phyloP scores from a whole-genome alignment of 2,113 vertebrate genomes.

The Speoplatyrhinus poulsoni region DNA sequence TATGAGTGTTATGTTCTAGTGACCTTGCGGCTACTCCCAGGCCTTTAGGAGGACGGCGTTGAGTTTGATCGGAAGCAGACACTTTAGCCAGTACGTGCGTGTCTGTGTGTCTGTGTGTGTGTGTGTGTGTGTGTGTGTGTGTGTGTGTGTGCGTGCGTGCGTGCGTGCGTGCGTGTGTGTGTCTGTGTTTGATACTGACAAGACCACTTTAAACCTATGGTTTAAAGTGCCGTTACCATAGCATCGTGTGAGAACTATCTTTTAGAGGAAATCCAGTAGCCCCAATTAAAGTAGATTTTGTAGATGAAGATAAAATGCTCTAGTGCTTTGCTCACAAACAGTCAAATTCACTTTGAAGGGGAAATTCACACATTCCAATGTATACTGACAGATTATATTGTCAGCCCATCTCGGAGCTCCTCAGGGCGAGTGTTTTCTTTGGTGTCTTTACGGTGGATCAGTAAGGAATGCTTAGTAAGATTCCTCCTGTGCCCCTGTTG shows the following conservation, averaged over 20 bases:
- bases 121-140: background rate
- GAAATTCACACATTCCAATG: slow-evolving; percentile 26
- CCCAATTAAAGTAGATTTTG: background rate
- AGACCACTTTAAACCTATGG: background rate
- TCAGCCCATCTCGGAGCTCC: slow-evolving; percentile 60
- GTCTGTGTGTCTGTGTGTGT: background rate
- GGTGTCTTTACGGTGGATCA: slow-evolving; percentile 73
- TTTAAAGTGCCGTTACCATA: background rate
- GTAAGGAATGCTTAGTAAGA: slow-evolving; percentile 75
- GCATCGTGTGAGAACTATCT: background rate
- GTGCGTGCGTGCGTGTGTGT: background rate
- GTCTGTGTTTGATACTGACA: background rate
- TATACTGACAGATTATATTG: slow-evolving; percentile 51
- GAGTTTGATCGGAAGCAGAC: slow-evolving; percentile 50
- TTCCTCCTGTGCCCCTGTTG: slow-evolving; percentile 61
- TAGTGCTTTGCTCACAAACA: slow-evolving; percentile 13
- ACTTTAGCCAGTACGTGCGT: slow-evolving; percentile 17
- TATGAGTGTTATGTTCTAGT: slow-evolving; percentile 57
- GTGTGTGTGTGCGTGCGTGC: background rate
- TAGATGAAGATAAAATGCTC: slow-evolving; percentile 8
- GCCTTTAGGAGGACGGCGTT: slow-evolving; percentile 51
- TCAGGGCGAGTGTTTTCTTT: slow-evolving; percentile 64
- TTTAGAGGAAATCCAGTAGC: background rate
- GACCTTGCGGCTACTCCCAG: slow-evolving; percentile 59
- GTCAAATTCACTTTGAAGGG: background rate